Conservation (phyloP, 1,140 invertebrate species). For the Glossosoma conforme region DNA sequence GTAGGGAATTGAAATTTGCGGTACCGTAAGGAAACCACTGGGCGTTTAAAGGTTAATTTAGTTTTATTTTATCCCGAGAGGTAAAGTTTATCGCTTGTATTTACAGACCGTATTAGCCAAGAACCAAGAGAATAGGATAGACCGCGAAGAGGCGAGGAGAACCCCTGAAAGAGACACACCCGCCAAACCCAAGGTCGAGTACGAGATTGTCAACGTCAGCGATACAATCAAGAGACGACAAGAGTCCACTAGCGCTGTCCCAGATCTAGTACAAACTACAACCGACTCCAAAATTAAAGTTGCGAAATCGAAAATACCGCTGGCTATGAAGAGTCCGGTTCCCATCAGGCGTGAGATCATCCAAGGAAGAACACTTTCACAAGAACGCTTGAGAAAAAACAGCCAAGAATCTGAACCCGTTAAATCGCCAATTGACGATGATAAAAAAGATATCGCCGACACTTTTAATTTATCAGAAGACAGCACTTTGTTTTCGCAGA, state of each 20-base stretch:
- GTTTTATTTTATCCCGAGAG: too few relatives aligned
- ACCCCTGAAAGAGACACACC: neutral
- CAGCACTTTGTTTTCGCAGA: constrained; percentile 65
- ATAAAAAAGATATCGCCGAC: constrained; percentile 32
- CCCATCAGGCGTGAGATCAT: constrained; percentile 39
- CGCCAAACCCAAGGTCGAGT: constrained; percentile 33
- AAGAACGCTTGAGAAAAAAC: constrained; percentile 33
- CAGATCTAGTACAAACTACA: constrained; percentile 33
- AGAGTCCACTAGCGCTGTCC: constrained; percentile 39
- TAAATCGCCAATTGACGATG: neutral
- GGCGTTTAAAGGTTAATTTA: too few relatives aligned
- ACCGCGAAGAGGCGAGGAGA: constrained; percentile 10
- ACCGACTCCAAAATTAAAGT: constrained; percentile 34
- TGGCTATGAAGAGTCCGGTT: constrained; percentile 42
- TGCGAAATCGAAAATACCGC: constrained; percentile 43
- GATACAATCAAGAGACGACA: constrained; percentile 48
- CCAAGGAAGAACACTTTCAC: constrained; percentile 25
- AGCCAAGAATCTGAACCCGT: constrained; percentile 3
- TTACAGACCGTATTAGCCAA: constrained; percentile 15
- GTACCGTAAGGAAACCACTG: too few relatives aligned
- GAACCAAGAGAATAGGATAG: constrained; percentile 3
- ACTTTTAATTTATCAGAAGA: constrained; percentile 60
- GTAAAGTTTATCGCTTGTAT: constrained; percentile 16
- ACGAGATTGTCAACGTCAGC: constrained; percentile 41
- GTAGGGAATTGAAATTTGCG: too few relatives aligned